Conservation (phyloP, 2,888 invertebrate species). For the Minunthozetes semirufus region DNA sequence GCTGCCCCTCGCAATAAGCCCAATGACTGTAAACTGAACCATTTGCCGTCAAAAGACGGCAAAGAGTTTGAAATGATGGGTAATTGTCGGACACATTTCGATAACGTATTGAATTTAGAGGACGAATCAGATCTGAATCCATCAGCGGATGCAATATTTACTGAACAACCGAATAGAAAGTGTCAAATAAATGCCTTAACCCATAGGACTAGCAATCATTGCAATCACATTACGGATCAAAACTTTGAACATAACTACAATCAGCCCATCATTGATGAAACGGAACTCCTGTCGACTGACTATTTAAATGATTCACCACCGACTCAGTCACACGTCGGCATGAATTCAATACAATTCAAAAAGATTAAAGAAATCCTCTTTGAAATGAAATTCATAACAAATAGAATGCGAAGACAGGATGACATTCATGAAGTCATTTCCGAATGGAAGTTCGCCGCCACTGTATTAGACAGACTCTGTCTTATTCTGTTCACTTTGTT, state of each 20-base stretch:
- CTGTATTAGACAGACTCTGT: conserved; percentile 96
- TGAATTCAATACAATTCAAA: conserved; percentile 47
- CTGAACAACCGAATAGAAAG: not conserved
- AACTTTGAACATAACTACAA: conserved; percentile 12
- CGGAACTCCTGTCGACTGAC: not conserved
- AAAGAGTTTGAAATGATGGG: not conserved
- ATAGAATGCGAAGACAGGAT: conserved; percentile 89
- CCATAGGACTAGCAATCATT: conserved; percentile 18
- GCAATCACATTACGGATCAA: conserved; percentile 12
- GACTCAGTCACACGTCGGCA: conserved; percentile 35
- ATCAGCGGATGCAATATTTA: not conserved
- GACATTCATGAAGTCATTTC: conserved; percentile 83
- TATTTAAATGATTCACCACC: conserved; percentile 32
- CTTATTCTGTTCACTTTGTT: conserved; percentile 90
- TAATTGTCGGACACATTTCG: not conserved
- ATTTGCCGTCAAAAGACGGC: not conserved
- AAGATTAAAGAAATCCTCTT: conserved; percentile 90
- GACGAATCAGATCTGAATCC: not conserved
- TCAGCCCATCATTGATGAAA: not conserved
- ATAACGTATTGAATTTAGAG: not conserved
- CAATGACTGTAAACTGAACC: not conserved
- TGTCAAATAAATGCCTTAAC: conserved; percentile 18
- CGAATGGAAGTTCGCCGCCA: conserved; percentile 97
- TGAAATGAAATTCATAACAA: conserved; percentile 86
- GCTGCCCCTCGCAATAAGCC: not conserved